phyloP scores from a whole-genome alignment of 2,888 invertebrate genomes.

The Epinotia demarniana region DNA sequence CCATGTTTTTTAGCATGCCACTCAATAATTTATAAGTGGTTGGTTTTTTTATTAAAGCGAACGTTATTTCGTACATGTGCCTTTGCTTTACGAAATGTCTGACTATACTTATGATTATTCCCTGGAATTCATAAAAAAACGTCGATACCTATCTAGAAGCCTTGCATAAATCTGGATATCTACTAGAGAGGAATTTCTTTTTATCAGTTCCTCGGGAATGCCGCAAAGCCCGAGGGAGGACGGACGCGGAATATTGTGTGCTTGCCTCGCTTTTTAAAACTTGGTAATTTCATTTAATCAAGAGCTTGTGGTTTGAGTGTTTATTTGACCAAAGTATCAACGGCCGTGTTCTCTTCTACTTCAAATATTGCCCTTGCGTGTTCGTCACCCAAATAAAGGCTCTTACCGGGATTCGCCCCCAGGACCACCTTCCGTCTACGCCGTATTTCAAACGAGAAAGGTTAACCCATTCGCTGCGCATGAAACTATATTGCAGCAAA shows the following conservation, averaged over 20 bases:
- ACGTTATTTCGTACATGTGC: too few species aligned
- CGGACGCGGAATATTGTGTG: conserved; percentile 61
- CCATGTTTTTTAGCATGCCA: too few species aligned
- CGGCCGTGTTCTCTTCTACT: conserved; percentile 52
- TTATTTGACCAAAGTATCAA: conserved; percentile 66
- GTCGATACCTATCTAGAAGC: conserved; percentile 24
- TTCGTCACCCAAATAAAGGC: too few species aligned
- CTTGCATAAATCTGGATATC: conserved; percentile 14
- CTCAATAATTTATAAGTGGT: too few species aligned
- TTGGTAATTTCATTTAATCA: conserved; percentile 72
- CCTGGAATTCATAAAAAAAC: background rate
- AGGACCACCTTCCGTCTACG: too few species aligned
- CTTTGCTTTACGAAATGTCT: background rate
- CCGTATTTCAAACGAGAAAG: background rate
- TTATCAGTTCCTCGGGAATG: conserved; percentile 60
- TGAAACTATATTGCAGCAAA: background rate
- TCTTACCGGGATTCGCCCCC: too few species aligned
- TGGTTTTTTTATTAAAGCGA: too few species aligned
- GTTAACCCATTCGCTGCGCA: background rate
- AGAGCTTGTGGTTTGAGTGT: conserved; percentile 64
- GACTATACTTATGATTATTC: background rate
- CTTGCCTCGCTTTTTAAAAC: conserved; percentile 61
- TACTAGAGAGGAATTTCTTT: conserved; percentile 61
- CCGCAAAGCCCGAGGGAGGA: conserved; percentile 59
- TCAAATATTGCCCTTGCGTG: too few species aligned